Evolutionary conservation across 1,140 invertebrate genomes (phyloP).

Genomic region (Drosophila ambigua): DNA sequence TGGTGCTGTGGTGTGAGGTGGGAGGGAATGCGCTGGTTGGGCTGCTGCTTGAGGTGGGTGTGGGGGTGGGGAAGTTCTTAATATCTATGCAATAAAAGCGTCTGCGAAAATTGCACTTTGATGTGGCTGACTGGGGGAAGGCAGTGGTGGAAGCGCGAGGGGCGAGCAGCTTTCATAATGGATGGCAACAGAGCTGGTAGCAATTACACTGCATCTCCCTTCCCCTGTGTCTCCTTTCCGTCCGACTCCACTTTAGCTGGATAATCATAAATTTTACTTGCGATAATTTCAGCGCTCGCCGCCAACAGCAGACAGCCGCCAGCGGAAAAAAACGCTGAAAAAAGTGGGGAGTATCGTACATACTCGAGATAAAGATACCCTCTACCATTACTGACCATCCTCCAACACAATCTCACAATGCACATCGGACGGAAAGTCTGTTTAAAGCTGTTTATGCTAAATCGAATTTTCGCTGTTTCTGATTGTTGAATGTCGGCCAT

Average conservation of each 20-base stretch:
- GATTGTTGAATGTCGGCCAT: too few species aligned
- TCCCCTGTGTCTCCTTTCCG: not conserved
- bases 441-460: too few species aligned
- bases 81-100: conserved; percentile 49
- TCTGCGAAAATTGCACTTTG: conserved; percentile 48
- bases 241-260: conserved; percentile 9
- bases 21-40: not conserved
- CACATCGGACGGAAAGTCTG: too few species aligned
- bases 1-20: too few species aligned
- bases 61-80: conserved; percentile 2
- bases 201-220: conserved; percentile 1
- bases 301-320: not conserved
- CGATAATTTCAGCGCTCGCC: conserved; percentile 14
- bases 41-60: not conserved
- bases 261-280: conserved; percentile 41
- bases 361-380: too few species aligned
- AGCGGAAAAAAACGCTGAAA: not conserved
- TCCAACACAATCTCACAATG: too few species aligned
- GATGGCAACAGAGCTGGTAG: conserved; percentile 6
- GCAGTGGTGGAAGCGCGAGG: not conserved
- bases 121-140: conserved; percentile 7
- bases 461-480: too few species aligned
- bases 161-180: conserved; percentile 5
- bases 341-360: too few species aligned
- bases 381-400: too few species aligned